Percentiles rank a stretch among this genome's conserved stretches.
Evolutionary conservation across 2,797 vertebrate species (phyloP).

Genomic region (Orientallactaga sibirica): DNA sequence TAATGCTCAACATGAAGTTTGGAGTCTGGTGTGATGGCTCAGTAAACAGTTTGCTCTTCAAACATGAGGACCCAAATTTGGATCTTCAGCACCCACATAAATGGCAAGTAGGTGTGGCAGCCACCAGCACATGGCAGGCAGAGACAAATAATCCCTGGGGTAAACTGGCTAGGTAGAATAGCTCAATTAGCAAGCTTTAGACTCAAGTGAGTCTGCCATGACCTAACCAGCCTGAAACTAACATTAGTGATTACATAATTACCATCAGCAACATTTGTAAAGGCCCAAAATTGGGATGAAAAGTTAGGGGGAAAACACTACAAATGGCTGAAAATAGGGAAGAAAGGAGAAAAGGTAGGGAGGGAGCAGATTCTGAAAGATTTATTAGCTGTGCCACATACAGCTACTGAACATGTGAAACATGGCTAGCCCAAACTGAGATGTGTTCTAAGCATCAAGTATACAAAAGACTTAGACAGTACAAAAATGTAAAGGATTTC

Average conservation of each 20-base stretch:
- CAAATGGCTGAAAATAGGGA: background rate
- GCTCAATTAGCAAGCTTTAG: conserved; percentile 16
- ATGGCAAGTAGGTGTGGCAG: too few relatives aligned
- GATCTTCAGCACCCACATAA: too few relatives aligned
- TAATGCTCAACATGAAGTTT: background rate
- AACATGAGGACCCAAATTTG: too few relatives aligned
- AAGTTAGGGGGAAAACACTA: background rate
- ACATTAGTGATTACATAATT: background rate
- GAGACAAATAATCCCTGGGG: too few relatives aligned
- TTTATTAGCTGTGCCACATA: background rate
- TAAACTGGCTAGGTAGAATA: too few relatives aligned
- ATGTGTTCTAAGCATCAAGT: conserved; percentile 2
- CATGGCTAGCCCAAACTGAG: background rate
- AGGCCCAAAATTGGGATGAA: background rate
- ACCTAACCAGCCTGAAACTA: background rate
- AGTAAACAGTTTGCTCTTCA: too few relatives aligned
- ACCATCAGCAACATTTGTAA: background rate
- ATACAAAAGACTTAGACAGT: background rate
- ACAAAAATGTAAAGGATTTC: conserved; percentile 27
- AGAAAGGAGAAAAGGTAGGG: background rate
- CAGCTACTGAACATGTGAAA: background rate
- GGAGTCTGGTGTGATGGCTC: too few relatives aligned
- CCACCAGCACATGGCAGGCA: too few relatives aligned
- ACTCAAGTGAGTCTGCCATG: background rate
- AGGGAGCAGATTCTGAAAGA: background rate